Base-by-base conservation (phyloP, 2,797 vertebrate species). In the Fundulus diaphanus region DNA sequence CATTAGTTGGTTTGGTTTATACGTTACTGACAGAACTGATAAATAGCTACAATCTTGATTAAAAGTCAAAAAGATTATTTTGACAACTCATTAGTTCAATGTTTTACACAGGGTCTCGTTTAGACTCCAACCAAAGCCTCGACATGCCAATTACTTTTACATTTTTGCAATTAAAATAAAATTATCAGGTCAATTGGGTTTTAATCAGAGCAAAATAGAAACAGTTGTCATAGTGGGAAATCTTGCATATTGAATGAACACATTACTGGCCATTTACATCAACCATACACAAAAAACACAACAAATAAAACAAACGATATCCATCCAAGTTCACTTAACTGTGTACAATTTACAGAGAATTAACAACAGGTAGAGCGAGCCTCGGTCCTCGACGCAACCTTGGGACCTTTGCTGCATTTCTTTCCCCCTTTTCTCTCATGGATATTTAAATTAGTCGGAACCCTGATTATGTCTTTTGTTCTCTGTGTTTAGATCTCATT, bases 401-500 rank as follows among this genome's bases (percentile, higher is more conserved):
- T 42, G 42, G 11, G 7, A 42, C 7, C 42, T 9, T 42, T 8
- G 7, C 42, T 42, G 11, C 4, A 42, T 42, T 42, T 5, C 42
- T 9, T n/a, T 42, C 42, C 7, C 3, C 7, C 1, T 42, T 42
- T 42, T 42, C 42, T 42, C 7, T 9, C 42, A 51, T 52, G 22
- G 22, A 16, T 59, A 18, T 33, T 59, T 37, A 24, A 40, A 24
- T 65, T 40, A 2, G 3, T 33, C 24, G 9, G 11, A 40, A 65
- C 22, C 24, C 63, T 42, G 40, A 66, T 7, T 44, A 22, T 56
- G 29, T 61, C 4, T 59, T n/a, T n/a, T 78, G 2, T 0, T 78
- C 6, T 31, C 49, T 82, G 29, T 79, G 18, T 73, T 87, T 70
- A 98, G 97, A 91, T 85, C 88, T 94, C 74, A 91, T 97, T 65